Conservation (phyloP, 2,888 invertebrate species). For the Ochropacha duplaris region DNA sequence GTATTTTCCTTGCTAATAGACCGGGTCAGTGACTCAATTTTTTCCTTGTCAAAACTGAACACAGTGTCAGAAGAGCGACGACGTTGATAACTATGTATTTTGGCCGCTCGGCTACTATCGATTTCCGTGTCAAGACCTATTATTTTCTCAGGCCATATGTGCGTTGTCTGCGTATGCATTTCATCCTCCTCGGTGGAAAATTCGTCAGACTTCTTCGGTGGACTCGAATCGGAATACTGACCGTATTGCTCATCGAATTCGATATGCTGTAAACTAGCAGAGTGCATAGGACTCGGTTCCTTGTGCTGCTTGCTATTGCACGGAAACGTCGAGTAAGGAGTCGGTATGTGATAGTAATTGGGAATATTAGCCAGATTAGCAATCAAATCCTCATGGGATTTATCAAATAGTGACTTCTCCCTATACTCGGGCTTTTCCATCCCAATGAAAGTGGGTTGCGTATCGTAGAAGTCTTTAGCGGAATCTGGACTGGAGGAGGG, state of each 20-base stretch:
- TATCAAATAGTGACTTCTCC: conserved; percentile 79
- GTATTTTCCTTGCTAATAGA: conserved; percentile 70
- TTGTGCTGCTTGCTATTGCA: conserved; percentile 81
- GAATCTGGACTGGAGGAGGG: conserved; percentile 88
- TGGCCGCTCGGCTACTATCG: conserved; percentile 67
- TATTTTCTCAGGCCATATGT: conserved; percentile 83
- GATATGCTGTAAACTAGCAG: conserved; percentile 87
- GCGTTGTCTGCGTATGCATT: conserved; percentile 71
- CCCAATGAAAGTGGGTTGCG: conserved; percentile 70
- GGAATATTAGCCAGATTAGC: conserved; percentile 78
- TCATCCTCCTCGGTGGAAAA: conserved; percentile 81
- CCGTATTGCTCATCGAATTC: conserved; percentile 84
- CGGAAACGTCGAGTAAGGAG: conserved; percentile 85
- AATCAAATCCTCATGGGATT: conserved; percentile 84
- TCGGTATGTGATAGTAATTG: conserved; percentile 81
- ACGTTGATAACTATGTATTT: conserved; percentile 80
- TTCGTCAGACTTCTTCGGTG: conserved; percentile 68
- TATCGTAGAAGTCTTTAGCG: conserved; percentile 84
- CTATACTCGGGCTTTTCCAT: conserved; percentile 75
- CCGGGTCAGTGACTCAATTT: conserved; percentile 87
- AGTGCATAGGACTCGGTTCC: conserved; percentile 84
- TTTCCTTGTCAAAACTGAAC: conserved; percentile 90
- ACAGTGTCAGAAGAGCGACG: conserved; percentile 88
- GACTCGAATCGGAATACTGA: conserved; percentile 64
- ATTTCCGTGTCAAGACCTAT: conserved; percentile 79